Conservation (phyloP, 2,113 vertebrate genomes). For the Thalassarche chlororhynchos region DNA sequence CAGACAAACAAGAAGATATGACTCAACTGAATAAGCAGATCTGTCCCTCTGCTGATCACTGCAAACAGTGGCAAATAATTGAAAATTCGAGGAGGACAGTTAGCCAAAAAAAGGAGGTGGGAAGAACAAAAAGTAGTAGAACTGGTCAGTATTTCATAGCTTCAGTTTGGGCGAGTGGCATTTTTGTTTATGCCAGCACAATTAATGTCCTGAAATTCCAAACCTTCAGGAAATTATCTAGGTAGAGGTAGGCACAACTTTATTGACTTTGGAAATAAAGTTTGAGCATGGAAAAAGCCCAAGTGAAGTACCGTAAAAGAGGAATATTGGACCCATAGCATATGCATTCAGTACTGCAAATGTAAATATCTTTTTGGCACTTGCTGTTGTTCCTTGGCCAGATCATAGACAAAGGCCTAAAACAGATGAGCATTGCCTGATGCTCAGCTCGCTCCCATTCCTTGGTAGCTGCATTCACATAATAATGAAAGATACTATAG, state of each 20-base stretch:
- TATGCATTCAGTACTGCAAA: neutral
- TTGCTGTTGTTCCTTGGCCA: neutral
- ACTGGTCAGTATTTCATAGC: neutral
- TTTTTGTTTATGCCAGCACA: neutral
- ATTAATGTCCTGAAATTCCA: neutral
- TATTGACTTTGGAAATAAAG: neutral
- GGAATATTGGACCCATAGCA: neutral
- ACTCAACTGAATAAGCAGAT: neutral
- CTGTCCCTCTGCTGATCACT: neutral
- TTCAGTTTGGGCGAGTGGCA: neutral
- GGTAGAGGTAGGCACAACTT: neutral
- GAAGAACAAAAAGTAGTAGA: neutral
- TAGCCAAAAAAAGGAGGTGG: neutral
- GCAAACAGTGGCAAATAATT: neutral
- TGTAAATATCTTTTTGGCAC: neutral
- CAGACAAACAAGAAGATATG: neutral
- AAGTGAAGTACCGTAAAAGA: neutral
- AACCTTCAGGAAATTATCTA: neutral
- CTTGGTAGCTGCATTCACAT: neutral
- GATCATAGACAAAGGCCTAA: neutral
- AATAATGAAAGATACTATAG: fast-evolving
- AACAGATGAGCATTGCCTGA: neutral
- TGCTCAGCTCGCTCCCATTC: neutral
- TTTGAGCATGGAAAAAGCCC: neutral
- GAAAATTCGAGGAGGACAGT: neutral